phyloP scores from a whole-genome alignment of 1,140 invertebrate genomes.

The Drosophila punjabiensis region DNA sequence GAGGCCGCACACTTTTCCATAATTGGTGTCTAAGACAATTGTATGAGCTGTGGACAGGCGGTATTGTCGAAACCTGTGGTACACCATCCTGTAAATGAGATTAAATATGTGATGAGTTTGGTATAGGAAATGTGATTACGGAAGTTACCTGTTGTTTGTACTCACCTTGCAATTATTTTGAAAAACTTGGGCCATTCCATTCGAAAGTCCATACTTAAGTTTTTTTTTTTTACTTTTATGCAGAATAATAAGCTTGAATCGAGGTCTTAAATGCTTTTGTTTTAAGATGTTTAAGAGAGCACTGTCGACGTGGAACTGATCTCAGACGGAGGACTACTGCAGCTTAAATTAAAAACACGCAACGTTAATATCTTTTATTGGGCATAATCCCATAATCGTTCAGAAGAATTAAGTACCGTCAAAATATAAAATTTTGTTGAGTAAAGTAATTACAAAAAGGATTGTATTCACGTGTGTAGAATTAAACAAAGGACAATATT shows the following conservation, averaged over 20 bases:
- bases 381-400: not conserved
- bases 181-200: slow-evolving; percentile 44
- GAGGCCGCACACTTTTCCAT: slow-evolving; percentile 58
- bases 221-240: too few relatives aligned
- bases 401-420: not conserved
- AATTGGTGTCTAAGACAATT: slow-evolving; percentile 52
- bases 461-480: too few relatives aligned
- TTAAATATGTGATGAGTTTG: too few relatives aligned
- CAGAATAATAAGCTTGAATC: not conserved
- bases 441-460: not conserved
- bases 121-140: not conserved
- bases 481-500: too few relatives aligned
- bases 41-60: slow-evolving; percentile 55
- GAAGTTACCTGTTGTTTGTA: not conserved
- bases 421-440: not conserved
- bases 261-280: slow-evolving; percentile 9
- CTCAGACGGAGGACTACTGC: too few relatives aligned
- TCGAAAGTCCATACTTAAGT: not conserved
- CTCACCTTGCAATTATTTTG: slow-evolving; percentile 55
- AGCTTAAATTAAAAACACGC: not conserved
- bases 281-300: slow-evolving; percentile 23
- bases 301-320: not conserved
- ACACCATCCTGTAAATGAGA: slow-evolving; percentile 43
- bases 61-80: slow-evolving; percentile 62
- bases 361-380: not conserved